Conservation (phyloP, 2,113 vertebrate species). For the Prunella himalayana region DNA sequence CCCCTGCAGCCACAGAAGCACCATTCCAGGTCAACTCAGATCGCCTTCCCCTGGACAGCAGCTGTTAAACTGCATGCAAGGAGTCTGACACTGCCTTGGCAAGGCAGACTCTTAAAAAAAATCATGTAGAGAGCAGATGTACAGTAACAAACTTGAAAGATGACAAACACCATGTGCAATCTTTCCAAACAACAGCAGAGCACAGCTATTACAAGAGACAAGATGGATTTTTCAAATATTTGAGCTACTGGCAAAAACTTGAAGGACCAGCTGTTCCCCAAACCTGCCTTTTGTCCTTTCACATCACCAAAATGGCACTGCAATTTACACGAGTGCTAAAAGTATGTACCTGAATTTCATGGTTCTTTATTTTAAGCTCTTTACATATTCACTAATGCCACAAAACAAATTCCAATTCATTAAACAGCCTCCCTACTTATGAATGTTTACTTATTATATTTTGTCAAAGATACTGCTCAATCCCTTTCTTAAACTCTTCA, state of each 20-base stretch:
- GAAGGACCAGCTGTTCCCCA: background rate
- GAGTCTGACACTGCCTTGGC: background rate
- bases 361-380: background rate
- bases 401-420: background rate
- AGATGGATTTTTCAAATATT: background rate
- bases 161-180: background rate
- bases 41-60: background rate
- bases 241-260: background rate
- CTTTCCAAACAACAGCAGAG: background rate
- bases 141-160: constrained; percentile 7
- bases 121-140: background rate
- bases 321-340: background rate
- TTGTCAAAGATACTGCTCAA: background rate
- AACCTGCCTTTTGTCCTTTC: background rate
- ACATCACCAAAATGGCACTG: background rate
- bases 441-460: background rate
- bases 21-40: background rate
- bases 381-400: background rate
- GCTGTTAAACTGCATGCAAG: background rate
- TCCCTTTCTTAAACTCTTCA: background rate
- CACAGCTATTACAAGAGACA: background rate
- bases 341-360: background rate
- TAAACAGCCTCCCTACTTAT: background rate
- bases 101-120: background rate
- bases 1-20: background rate